phyloP scores from a whole-genome alignment of 35 echinoderm and acorn worm species.

The Holothuria glaberrima region DNA sequence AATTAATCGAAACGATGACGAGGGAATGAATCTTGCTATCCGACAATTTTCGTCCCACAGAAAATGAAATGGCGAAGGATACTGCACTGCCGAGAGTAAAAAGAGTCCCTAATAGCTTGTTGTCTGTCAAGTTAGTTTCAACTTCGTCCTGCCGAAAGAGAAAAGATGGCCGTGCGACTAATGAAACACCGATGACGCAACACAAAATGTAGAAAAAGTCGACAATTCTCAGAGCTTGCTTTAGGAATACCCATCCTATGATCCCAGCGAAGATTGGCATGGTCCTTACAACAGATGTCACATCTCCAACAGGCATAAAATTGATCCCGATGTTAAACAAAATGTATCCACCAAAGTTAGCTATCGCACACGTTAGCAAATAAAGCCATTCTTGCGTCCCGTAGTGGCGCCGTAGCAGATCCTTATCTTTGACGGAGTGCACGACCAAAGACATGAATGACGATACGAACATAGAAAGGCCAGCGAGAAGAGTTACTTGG shows the following conservation, averaged over 20 bases:
- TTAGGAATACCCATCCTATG: conserved; percentile 39
- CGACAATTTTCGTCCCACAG: conserved; percentile 18
- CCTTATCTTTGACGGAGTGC: conserved; percentile 17
- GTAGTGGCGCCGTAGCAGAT: not conserved
- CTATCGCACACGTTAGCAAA: not conserved
- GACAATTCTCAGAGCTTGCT: conserved; percentile 2
- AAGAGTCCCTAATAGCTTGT: conserved; percentile 9
- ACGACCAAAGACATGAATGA: not conserved
- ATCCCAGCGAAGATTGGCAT: conserved; percentile 19
- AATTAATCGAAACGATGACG: conserved; percentile 14
- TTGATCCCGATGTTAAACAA: not conserved
- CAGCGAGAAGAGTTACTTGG: not conserved
- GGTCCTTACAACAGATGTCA: not conserved
- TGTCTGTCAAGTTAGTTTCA: not conserved
- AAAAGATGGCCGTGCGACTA: conserved; percentile 36
- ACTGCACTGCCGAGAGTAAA: not conserved
- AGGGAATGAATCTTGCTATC: not conserved
- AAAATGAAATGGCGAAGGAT: conserved; percentile 18
- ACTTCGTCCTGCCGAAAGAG: not conserved
- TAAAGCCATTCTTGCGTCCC: not conserved
- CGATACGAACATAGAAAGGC: not conserved
- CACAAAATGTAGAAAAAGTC: not conserved
- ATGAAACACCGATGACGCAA: not conserved
- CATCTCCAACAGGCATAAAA: conserved; percentile 18
- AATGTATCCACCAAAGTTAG: not conserved